Percentiles rank a stretch among this genome's conserved stretches.
Evolutionary conservation across 2,888 invertebrate genomes (phyloP).

Genomic region (Hyalella azteca): DNA sequence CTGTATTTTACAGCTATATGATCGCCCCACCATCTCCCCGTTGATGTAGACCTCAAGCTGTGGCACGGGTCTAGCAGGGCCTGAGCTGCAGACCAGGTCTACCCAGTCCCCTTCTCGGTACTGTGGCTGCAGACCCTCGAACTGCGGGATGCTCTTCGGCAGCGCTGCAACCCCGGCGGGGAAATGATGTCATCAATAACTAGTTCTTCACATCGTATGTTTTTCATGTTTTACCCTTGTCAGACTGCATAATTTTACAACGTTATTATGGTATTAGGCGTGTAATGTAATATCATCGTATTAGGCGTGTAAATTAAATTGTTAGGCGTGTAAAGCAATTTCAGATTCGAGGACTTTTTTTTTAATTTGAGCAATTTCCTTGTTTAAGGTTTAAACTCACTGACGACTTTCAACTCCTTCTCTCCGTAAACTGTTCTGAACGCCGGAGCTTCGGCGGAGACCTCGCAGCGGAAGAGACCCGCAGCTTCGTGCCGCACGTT

Average conservation of each 20-base stretch:
- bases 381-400: no score
- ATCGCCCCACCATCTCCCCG: conserved; percentile 1
- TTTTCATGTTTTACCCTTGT: no score
- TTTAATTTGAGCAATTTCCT: no score
- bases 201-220: no score
- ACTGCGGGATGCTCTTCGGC: neutral
- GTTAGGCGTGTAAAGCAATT: no score
- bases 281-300: no score
- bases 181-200: no score
- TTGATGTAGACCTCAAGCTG: neutral
- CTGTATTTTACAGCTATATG: no score
- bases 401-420: conserved; percentile 25
- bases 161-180: neutral
- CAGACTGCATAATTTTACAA: no score
- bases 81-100: neutral
- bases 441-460: conserved; percentile 4
- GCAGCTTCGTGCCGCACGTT: neutral
- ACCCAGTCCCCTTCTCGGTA: conserved; percentile 24
- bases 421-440: conserved; percentile 13
- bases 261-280: no score
- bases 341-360: no score
- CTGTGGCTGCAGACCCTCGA: neutral
- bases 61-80: neutral
- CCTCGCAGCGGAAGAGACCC: conserved; percentile 18
- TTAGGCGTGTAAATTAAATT: no score